Conservation (phyloP, 1,140 invertebrate species). For the Trichonephila inaurata region DNA sequence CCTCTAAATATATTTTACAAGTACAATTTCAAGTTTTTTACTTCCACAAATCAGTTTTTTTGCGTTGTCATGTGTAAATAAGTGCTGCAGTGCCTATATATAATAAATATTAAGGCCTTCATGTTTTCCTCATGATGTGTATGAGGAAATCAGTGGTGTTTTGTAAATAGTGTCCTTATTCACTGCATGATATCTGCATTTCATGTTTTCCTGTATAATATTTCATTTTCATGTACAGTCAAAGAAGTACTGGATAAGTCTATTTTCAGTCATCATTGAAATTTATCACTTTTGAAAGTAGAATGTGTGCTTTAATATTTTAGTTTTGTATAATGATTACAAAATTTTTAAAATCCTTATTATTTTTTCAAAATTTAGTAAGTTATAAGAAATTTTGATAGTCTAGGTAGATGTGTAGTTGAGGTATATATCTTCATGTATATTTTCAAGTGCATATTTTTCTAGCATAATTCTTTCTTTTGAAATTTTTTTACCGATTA, state of each 20-base stretch:
- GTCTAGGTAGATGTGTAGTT: background rate
- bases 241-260: too few relatives aligned
- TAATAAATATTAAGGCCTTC: background rate
- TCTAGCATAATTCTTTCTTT: background rate
- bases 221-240: constrained; percentile 1
- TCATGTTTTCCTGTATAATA: background rate
- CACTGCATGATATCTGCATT: background rate
- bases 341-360: background rate
- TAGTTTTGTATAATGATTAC: background rate
- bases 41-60: background rate
- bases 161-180: background rate
- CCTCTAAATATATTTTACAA: too few relatives aligned
- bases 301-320: background rate
- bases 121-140: background rate
- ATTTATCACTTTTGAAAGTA: too few relatives aligned
- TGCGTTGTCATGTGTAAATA: background rate
- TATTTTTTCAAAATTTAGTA: background rate
- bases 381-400: background rate
- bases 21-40: too few relatives aligned
- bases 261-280: too few relatives aligned
- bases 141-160: constrained; percentile 6
- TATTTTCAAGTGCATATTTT: background rate
- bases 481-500: background rate
- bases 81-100: background rate
- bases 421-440: background rate